Base-by-base conservation (phyloP, 2,797 vertebrate genomes). In the Onychomys torridus region DNA sequence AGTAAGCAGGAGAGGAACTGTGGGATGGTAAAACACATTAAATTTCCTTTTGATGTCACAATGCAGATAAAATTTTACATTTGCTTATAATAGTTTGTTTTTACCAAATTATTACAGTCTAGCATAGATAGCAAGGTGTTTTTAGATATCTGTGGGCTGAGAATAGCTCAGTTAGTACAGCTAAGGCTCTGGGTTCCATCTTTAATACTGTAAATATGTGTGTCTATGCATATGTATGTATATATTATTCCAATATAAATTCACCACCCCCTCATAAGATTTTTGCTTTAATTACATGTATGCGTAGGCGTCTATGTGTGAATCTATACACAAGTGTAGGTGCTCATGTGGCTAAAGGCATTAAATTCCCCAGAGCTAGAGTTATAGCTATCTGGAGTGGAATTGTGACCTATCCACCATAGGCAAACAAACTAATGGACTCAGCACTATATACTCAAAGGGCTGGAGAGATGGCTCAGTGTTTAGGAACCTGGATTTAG, bases 101-200 rank as follows among this genome's bases (percentile, higher is more conserved):
- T 73, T 71, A 86, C 17, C 40, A 75, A 95, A 16, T 89, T 95
- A 96, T 55, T 96, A 95, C 0, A 55, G 32, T 92, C 57, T 43
- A 81, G 63, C 14, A 81, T 29, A 91, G 57, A 55, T 16, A 55
- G 52, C 27, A 85, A 63, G 32, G 65, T 57, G 34, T 52, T 96
- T 91, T 95, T 79, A 96, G 91, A 84, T 90, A 81, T 49, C 29
- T 86, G 73, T 79, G 52, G 52, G 6, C 37, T 79, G 34, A 65
- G 23, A 40, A 59, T 37, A 59, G 25, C 25, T 61, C 57, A 82
- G 52, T 55, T 52, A 61, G 23, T 82, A 82, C 25, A 82, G 55
- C n/a, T 61, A 79, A 86, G 59, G 23, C 27, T 11, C 52, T 57
- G 6, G 49, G 55, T 49, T 61, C 29, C 57, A 88, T 82, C 27